These are phyloP conservation scores for Stenoptilia bipunctidactyla DNA, from an alignment of 2,888 invertebrate species.

Conservation along the genomic window DNA sequence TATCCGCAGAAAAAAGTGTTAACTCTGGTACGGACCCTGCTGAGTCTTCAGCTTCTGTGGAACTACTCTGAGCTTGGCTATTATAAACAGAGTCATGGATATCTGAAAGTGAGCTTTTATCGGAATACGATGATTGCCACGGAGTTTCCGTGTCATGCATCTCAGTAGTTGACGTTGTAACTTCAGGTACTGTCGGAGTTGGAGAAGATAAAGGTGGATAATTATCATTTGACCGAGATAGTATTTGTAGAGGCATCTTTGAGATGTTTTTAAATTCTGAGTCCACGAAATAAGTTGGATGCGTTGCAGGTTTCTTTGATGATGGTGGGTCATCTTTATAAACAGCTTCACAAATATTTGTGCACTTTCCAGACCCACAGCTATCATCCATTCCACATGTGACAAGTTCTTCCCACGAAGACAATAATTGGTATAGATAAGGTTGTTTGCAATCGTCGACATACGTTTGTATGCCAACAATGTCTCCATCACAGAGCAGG, in stretches of 20 bases:
- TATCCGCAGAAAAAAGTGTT: no score
- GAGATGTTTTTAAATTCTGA: not conserved
- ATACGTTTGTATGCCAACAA: slow-evolving; percentile 50
- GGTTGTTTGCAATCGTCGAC: slow-evolving; percentile 43
- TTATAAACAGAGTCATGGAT: no score
- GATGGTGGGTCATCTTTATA: slow-evolving; percentile 33
- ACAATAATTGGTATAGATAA: slow-evolving; percentile 42
- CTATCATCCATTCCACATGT: slow-evolving; percentile 38
- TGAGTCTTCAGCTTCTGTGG: no score
- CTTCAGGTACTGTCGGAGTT: slow-evolving; percentile 5
- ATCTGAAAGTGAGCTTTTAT: no score
- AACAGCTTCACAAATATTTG: slow-evolving; percentile 29
- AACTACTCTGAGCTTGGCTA: no score
- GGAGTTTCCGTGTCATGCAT: no score
- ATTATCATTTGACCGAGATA: no score
- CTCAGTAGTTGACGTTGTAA: slow-evolving; percentile 1
- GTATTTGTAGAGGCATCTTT: no score
- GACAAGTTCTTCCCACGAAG: slow-evolving; percentile 42
- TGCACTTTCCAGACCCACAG: slow-evolving; percentile 33
- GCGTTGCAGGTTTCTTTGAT: slow-evolving; percentile 3
- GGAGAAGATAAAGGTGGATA: slow-evolving; percentile 2
- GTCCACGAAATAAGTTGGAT: not conserved
- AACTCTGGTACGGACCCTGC: no score
- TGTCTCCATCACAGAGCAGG: slow-evolving; percentile 40
- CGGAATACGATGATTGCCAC: no score